Base-by-base conservation (phyloP, 1,140 invertebrate genomes). In the Procambarus clarkii region DNA sequence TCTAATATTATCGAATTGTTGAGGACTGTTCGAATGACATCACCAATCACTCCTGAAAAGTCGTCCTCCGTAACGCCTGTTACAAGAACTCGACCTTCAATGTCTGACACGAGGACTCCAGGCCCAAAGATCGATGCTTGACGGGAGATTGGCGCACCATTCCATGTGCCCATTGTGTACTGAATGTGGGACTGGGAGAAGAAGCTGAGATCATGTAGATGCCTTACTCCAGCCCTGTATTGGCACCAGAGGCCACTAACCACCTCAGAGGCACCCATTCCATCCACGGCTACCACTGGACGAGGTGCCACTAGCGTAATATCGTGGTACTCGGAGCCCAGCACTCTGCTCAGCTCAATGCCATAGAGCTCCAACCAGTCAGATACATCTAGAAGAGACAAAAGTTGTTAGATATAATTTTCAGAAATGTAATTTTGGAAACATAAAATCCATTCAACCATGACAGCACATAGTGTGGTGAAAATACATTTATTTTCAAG, bases 1-100 rank as follows among this genome's bases (percentile, higher is more conserved):
- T 98, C 97, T 24, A 99, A 94, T 95, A 98, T 97, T 94, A 97
- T 97, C 0, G 98, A 98, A 93, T 98, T 97, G 94, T 99, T 99
- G 93, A 99, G 97, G 5, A 99, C 97, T 0, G 98, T 98, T 1
- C 97, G 98, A 0, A 98, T 97, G 0, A 99, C 97, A 94, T 98
- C 98, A 94, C 98, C 97, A 0, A 98, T 97, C 1, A 98, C 98
- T 0, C 97, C 96, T 0, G 98, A 97, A 93, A 97, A 98, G 3
- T 98, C 97, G 21, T 94, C 91, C 64, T 94, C 96, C 2, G 82
- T 85, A 18, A 97, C 96, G 97, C 93, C 96, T 96, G 93, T 97
- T 97, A 80, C 97, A 95, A 96, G 96, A 90, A 96, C 95, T 4
- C 96, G 96, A 84, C 88, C 92, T 15, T 82, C 89, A 21, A 89